Base-by-base conservation (phyloP, 2,888 invertebrate genomes). In the Pristionchus arcanus region DNA sequence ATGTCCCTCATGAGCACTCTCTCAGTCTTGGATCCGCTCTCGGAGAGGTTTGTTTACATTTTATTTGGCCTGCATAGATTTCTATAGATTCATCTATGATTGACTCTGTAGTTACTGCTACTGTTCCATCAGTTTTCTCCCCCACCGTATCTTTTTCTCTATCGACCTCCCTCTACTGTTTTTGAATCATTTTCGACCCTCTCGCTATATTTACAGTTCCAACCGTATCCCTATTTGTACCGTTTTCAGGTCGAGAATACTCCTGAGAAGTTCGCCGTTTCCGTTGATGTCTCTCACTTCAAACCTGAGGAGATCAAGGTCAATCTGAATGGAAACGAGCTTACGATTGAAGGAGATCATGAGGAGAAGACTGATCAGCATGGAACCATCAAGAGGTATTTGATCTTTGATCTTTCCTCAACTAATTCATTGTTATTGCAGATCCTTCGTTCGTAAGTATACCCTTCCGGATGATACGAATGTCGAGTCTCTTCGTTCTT, bases 261-360 rank as follows among this genome's bases (percentile, higher is more conserved):
- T 5, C 37, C 74, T 34, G 92, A 92, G 53, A 86, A 91, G 59
- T 92, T 92, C 90, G 88, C 90, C 25, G 87, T 92, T 37, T 87
- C 91, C 15, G 55, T 92, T 16, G 92, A 92, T 71, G 92, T 92
- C 28, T 91, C 91, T 28, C 90, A 91, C 59, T 92, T 92, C 87
- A 89, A 89, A 34, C 92, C 92, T 1, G 91, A 92, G 31, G 92
- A 92, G 55, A 63, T 92, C 63, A 92, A 92, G 28, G 92, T 92
- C 34, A 92, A 91, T 89, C 89, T 92, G 66, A 86, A 86, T 89
- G 92, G 91, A 55, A 90, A 91, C 31, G 90, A 92, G 59, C 71
- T 92, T 19, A 90, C 92, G 68, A 89, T 92, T 81, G 91, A 92
- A 89, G 92, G 92, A 55, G 49, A 89, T 31, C 81, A 89, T 55